These are phyloP conservation scores for Laticauda colubrina DNA, from an alignment of 2,113 vertebrate genomes.

Conservation along the genomic window DNA sequence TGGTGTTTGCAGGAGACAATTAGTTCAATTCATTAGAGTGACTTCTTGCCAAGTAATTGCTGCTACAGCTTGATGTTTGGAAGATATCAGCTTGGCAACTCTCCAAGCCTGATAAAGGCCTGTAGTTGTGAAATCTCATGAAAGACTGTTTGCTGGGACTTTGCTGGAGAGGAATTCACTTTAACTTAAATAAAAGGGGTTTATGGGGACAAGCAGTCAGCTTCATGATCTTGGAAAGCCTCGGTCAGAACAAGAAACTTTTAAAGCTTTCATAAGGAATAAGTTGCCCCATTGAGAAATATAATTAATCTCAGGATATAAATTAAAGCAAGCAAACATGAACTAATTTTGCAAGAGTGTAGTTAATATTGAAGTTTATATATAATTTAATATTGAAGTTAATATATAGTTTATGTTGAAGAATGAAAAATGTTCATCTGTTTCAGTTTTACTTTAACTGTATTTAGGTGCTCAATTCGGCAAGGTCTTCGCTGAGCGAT, in stretches of 20 bases:
- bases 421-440: background rate
- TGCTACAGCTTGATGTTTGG: too few relatives aligned
- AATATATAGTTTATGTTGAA: background rate
- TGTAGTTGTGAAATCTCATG: too few relatives aligned
- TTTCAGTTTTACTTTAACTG: background rate
- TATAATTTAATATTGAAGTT: background rate
- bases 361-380: background rate
- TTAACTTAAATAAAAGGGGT: too few relatives aligned
- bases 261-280: background rate
- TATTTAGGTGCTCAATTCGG: background rate
- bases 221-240: too few relatives aligned
- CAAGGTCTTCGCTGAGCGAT: conserved; percentile 29
- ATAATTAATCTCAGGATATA: background rate
- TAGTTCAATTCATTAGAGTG: too few relatives aligned
- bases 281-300: background rate
- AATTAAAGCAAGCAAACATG: conserved; percentile 1
- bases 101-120: too few relatives aligned
- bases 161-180: too few relatives aligned
- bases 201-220: too few relatives aligned
- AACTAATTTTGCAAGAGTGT: background rate
- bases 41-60: too few relatives aligned
- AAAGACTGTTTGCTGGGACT: too few relatives aligned
- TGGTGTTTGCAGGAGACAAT: too few relatives aligned
- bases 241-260: background rate
- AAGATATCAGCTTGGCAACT: too few relatives aligned